These are phyloP conservation scores for Ceuthmochares aereus DNA, from an alignment of 2,113 vertebrate genomes.

Conservation along the genomic window DNA sequence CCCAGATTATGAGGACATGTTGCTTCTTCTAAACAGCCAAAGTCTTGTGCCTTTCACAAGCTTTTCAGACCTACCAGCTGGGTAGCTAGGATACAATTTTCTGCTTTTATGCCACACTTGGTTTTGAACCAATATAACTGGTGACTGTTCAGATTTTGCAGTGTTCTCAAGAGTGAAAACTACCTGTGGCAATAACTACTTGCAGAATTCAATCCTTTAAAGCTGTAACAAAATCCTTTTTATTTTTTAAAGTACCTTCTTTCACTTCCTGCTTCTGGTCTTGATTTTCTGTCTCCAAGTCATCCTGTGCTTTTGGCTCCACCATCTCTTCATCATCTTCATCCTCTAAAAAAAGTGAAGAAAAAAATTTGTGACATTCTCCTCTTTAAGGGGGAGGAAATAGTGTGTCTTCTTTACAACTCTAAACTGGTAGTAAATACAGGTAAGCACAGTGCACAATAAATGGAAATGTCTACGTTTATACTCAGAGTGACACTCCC, in stretches of 20 bases:
- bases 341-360: constrained; percentile 83
- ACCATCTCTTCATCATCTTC: constrained; percentile 94
- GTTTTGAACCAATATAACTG: not conserved
- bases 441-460: constrained; percentile 20
- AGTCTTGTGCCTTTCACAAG: not conserved
- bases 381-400: constrained; percentile 13
- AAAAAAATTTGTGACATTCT: constrained; percentile 33
- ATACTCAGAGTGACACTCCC: not conserved
- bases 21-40: not conserved
- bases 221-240: not conserved
- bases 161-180: not conserved
- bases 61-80: not conserved
- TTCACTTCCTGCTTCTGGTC: constrained; percentile 88
- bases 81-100: not conserved
- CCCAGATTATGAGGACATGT: not conserved
- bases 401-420: not conserved
- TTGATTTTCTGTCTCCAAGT: constrained; percentile 86
- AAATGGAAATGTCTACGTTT: constrained; percentile 33
- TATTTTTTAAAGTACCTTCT: constrained; percentile 82
- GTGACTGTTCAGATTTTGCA: not conserved
- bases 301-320: constrained; percentile 85
- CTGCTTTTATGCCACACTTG: not conserved
- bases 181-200: not conserved
- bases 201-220: not conserved
- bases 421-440: constrained; percentile 22